phyloP scores from a whole-genome alignment of 1,140 invertebrate species.

The Drosophila melanica region DNA sequence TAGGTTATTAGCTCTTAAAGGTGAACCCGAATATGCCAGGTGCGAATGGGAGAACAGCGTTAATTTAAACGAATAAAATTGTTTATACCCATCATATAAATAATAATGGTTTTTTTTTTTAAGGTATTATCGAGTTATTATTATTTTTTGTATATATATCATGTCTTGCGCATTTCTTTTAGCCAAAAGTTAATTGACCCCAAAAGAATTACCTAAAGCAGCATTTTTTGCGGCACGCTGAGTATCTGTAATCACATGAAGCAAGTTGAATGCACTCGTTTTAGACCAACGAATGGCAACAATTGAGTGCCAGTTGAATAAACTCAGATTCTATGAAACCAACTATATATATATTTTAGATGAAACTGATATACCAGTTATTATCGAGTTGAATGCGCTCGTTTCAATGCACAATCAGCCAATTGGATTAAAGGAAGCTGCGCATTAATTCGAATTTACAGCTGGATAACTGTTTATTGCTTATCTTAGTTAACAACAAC shows the following conservation, averaged over 20 bases:
- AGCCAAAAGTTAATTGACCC: slow-evolving; percentile 32
- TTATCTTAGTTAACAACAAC: slow-evolving; percentile 59
- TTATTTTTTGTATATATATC: neutral
- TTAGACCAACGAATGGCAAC: slow-evolving; percentile 1
- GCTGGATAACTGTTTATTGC: slow-evolving; percentile 52
- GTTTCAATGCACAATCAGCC: neutral
- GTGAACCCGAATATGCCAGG: too few relatives aligned
- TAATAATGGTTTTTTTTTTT: too few relatives aligned
- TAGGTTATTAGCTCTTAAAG: too few relatives aligned
- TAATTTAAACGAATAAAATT: too few relatives aligned
- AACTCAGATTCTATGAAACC: slow-evolving; percentile 15
- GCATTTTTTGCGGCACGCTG: slow-evolving; percentile 17
- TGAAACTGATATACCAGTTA: neutral
- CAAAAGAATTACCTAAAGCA: slow-evolving; percentile 31
- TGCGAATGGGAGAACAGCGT: too few relatives aligned
- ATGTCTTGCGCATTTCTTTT: slow-evolving; percentile 7
- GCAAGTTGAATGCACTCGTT: slow-evolving; percentile 41
- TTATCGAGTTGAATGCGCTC: slow-evolving; percentile 14
- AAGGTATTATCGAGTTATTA: too few relatives aligned
- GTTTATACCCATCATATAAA: too few relatives aligned
- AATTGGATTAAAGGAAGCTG: neutral
- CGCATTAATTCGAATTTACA: neutral
- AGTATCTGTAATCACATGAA: slow-evolving; percentile 11
- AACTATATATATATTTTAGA: neutral
- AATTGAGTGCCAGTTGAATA: slow-evolving; percentile 31